These are phyloP conservation scores for Caerostris darwini DNA, from an alignment of 1,140 invertebrate species.

Conservation along the genomic window DNA sequence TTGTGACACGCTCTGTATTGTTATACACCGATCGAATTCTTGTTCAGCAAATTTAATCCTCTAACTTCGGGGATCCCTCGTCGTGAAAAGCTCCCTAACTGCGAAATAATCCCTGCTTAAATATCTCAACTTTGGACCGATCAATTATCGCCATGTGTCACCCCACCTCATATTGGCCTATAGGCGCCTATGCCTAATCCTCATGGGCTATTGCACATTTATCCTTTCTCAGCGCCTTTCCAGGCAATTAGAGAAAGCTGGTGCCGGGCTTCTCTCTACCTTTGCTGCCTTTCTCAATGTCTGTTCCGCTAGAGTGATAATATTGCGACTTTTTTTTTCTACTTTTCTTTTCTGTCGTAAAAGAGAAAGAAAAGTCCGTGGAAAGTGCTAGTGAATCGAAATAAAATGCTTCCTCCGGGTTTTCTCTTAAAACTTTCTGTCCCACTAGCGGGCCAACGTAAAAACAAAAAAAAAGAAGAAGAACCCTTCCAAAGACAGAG, in stretches of 20 bases:
- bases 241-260: slow-evolving; percentile 67
- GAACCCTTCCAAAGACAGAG: background rate
- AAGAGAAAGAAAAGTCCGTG: background rate
- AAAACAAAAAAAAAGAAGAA: background rate
- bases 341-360: background rate
- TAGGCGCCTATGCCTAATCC: slow-evolving; percentile 27
- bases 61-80: background rate
- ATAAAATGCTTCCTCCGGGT: slow-evolving; percentile 42
- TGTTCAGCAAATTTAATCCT: background rate
- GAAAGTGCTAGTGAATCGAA: slow-evolving; percentile 42
- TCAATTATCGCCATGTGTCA: slow-evolving; percentile 50
- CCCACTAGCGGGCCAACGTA: slow-evolving; percentile 37
- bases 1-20: no score
- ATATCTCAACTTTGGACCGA: background rate
- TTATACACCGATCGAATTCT: background rate
- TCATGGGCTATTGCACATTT: slow-evolving; percentile 43
- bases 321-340: background rate
- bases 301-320: background rate
- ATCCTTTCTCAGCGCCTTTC: slow-evolving; percentile 48
- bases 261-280: background rate
- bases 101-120: slow-evolving; percentile 51
- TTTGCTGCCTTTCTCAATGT: slow-evolving; percentile 28
- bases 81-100: slow-evolving; percentile 40
- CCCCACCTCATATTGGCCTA: slow-evolving; percentile 36
- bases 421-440: slow-evolving; percentile 51